Conservation (phyloP, 1,140 invertebrate genomes). For the Hycleus phaleratus region DNA sequence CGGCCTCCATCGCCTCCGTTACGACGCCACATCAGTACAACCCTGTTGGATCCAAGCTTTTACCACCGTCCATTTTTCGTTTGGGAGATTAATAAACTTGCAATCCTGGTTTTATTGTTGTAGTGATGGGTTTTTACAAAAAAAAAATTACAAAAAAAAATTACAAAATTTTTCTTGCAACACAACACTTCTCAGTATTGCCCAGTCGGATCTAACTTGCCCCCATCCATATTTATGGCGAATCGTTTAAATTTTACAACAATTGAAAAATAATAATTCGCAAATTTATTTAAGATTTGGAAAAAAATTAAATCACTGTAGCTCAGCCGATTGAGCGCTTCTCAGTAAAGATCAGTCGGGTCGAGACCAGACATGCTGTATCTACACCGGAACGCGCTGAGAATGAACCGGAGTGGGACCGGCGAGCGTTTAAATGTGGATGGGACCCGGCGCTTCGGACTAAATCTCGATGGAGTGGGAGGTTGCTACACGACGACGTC, state of each 20-base stretch:
- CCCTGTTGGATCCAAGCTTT: constrained; percentile 39
- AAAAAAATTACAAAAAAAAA: neutral
- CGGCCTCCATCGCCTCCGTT: constrained; percentile 38
- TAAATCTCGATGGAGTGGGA: constrained; percentile 24
- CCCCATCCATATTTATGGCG: constrained; percentile 33
- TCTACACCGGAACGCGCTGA: constrained; percentile 12
- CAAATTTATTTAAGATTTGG: neutral
- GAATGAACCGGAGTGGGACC: constrained; percentile 26
- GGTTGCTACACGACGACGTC: constrained; percentile 19
- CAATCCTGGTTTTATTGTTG: neutral
- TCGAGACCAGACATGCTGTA: constrained; percentile 33
- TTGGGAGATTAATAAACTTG: neutral
- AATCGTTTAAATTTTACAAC: too few species aligned
- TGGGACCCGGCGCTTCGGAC: constrained; percentile 19
- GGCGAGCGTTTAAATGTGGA: constrained; percentile 31
- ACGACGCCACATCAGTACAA: constrained; percentile 38
- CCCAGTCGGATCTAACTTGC: constrained; percentile 38
- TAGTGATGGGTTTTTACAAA: neutral
- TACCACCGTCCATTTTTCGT: constrained; percentile 26
- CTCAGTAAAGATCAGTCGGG: constrained; percentile 33
- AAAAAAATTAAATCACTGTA: neutral
- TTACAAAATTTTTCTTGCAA: neutral
- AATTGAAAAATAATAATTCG: too few species aligned
- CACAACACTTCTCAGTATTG: constrained; percentile 31
- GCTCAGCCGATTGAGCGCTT: constrained; percentile 6